Base-by-base conservation (phyloP, 2,113 vertebrate genomes). In the Pipa parva region DNA sequence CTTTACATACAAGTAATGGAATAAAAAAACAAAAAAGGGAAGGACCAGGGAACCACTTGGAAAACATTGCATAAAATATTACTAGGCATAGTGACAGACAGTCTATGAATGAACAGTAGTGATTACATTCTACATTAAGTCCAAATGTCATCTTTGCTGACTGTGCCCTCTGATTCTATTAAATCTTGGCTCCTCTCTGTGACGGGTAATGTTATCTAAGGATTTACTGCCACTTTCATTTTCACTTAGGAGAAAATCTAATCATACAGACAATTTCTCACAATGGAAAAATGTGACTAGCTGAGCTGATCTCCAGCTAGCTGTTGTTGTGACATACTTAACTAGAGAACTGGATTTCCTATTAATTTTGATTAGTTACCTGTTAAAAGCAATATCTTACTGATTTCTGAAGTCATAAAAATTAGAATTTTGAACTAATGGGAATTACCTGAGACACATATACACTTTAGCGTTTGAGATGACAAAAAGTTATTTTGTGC, bases 201-300 rank as follows among this genome's bases (percentile, higher is more conserved):
- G 66, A 70, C 66, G 58, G 57, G 66, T 70, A 70, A 70, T 70
- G 66, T 70, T 70, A 70, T 70, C 66, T 70, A 70, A 70, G 66
- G 66, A 70, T 70, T 70, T 70, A 70, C 66, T 70, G 66, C 66
- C 66, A 70, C 66, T 70, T 70, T 70, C 66, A 70, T 70, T 70
- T 70, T 70, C 66, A 70, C 66, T 70, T 70, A 70, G 66, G 66
- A 70, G 66, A 70, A 70, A 70, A 70, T 70, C 66, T 70, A 70
- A 70, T 70, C 66, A 70, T 70, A 61, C 66, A 70, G 66, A 70
- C 66, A 70, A 70, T 70, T 70, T 70, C 57, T 70, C 66, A 70
- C 66, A 70, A 60, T 70, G 57, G 36, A 61, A 70, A 70, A 61
- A 61, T 61, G 66, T 54, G 57, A 26, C 26, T 59, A 61, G 58